Conservation (phyloP, 2,888 invertebrate genomes). For the Orthosia incerta region DNA sequence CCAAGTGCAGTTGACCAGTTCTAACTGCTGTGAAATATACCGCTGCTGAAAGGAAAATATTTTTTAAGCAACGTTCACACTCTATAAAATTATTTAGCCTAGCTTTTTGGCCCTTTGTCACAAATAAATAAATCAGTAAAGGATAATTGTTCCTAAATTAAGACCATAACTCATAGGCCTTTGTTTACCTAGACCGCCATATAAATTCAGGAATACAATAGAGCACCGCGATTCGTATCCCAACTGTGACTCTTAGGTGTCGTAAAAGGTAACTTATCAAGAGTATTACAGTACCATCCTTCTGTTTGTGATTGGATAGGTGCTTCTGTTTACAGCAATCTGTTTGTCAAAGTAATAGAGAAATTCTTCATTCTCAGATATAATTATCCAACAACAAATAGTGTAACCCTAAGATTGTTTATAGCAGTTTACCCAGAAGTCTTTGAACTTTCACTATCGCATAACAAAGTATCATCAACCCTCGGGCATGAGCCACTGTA, state of each 20-base stretch:
- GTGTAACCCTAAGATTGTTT: background rate
- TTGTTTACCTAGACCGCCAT: conserved; percentile 33
- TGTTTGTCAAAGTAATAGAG: background rate
- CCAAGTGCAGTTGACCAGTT: conserved; percentile 50
- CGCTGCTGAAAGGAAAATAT: background rate
- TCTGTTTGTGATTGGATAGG: conserved; percentile 1
- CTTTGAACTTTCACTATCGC: background rate
- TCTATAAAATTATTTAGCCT: background rate
- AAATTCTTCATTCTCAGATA: background rate
- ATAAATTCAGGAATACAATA: conserved; percentile 39
- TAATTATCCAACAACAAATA: background rate
- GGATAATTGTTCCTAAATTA: conserved; percentile 16
- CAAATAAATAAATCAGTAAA: conserved; percentile 33
- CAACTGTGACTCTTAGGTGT: conserved; percentile 23
- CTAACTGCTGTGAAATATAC: conserved; percentile 6
- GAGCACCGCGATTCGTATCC: conserved; percentile 9
- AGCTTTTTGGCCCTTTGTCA: background rate
- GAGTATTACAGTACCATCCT: background rate
- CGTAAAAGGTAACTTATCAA: conserved; percentile 38
- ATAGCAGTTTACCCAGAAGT: background rate
- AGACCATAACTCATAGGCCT: conserved; percentile 26
- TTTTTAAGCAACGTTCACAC: background rate
- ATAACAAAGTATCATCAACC: background rate
- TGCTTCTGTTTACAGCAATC: background rate
- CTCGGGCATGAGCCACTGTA: background rate